These are phyloP conservation scores for Phylloscopus collybita DNA, from an alignment of 2,797 vertebrate species.

Conservation along the genomic window DNA sequence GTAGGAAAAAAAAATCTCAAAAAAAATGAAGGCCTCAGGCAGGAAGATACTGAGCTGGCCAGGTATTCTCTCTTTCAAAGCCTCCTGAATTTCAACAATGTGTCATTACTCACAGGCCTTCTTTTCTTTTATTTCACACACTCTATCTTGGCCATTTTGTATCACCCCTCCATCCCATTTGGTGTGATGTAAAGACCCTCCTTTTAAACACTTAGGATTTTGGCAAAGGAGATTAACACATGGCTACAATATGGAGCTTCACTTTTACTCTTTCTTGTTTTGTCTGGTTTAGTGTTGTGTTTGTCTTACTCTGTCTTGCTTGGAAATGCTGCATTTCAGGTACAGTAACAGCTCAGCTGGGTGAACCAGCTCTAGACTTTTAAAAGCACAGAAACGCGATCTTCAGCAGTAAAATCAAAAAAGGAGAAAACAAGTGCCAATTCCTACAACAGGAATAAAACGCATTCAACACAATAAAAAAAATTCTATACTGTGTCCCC, in stretches of 20 bases:
- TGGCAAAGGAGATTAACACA: background rate
- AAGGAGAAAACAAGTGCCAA: background rate
- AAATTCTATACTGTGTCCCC: accelerated
- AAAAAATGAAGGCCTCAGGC: background rate
- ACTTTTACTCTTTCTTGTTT: background rate
- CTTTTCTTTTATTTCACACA: background rate
- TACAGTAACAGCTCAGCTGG: background rate
- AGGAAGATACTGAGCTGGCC: background rate
- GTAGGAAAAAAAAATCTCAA: background rate
- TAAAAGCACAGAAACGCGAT: background rate
- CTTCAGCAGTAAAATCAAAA: background rate
- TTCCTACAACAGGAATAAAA: background rate
- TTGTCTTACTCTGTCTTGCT: background rate
- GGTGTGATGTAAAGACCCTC: background rate
- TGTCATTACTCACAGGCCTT: background rate
- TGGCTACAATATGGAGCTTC: background rate
- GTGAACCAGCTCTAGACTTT: background rate
- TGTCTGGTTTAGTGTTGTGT: background rate
- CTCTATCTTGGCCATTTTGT: background rate
- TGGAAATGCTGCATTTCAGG: background rate
- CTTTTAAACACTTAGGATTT: background rate
- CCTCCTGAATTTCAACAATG: background rate
- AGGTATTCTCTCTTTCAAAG: background rate
- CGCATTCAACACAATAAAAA: background rate
- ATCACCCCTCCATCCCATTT: background rate